These are phyloP conservation scores for Nephrotoma appendiculata DNA, from an alignment of 2,888 invertebrate species.

Conservation along the genomic window DNA sequence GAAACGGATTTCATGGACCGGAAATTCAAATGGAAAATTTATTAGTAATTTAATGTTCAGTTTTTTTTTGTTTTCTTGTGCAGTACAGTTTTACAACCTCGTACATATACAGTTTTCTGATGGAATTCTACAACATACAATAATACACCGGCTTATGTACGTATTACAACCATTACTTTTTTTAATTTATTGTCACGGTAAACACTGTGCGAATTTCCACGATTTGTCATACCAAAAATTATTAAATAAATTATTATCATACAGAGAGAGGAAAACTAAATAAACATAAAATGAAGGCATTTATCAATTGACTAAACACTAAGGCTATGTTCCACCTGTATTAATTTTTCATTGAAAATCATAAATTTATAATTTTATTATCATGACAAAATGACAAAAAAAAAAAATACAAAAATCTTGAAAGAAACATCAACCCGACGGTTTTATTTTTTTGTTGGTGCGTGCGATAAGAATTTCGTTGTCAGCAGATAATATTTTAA, in stretches of 20 bases:
- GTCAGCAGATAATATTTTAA: background rate
- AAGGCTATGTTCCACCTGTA: background rate
- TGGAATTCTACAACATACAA: background rate
- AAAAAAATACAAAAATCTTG: background rate
- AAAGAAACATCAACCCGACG: background rate
- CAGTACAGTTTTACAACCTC: background rate
- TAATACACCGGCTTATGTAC: background rate
- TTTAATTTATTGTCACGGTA: background rate
- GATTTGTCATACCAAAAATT: background rate
- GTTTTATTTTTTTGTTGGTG: background rate
- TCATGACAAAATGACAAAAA: background rate
- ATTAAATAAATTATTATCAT: background rate
- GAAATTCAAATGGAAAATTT: conserved; percentile 22
- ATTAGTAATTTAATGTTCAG: conserved; percentile 8
- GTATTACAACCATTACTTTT: background rate
- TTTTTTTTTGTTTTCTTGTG: background rate
- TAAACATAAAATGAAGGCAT: background rate
- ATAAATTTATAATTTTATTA: background rate
- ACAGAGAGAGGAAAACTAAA: background rate
- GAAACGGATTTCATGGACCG: conserved; percentile 33
- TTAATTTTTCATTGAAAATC: background rate
- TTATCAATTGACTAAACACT: background rate
- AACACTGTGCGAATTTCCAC: background rate
- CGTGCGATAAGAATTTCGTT: background rate
- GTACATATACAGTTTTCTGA: background rate